These are phyloP conservation scores for Tipula vernalis DNA, from an alignment of 2,888 invertebrate species.

Conservation along the genomic window DNA sequence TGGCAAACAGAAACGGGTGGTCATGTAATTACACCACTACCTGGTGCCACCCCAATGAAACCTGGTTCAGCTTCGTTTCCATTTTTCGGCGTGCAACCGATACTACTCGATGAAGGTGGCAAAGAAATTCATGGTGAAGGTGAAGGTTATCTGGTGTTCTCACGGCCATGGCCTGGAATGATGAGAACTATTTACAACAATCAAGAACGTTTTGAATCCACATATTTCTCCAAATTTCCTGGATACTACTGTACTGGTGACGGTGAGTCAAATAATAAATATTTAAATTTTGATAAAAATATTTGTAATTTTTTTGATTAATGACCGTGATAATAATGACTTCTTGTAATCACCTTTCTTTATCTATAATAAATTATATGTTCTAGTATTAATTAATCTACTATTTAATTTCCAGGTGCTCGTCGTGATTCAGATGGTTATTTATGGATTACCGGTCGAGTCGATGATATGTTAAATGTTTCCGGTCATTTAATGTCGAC, in stretches of 20 bases:
- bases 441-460: constrained; percentile 91
- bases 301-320: background rate
- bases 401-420: constrained; percentile 51
- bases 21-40: constrained; percentile 89
- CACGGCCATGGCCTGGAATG: constrained; percentile 95
- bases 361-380: background rate
- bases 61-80: constrained; percentile 96
- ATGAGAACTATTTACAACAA: constrained; percentile 90
- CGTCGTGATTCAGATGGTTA: constrained; percentile 87
- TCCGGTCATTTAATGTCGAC: constrained; percentile 97
- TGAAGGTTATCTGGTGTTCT: constrained; percentile 90
- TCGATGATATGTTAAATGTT: constrained; percentile 98
- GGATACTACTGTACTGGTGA: constrained; percentile 98
- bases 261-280: constrained; percentile 44
- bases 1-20: constrained; percentile 99
- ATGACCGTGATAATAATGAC: background rate
- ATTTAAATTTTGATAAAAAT: background rate
- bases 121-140: constrained; percentile 73
- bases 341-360: background rate
- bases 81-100: constrained; percentile 92
- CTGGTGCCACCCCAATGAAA: constrained; percentile 93
- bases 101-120: constrained; percentile 77
- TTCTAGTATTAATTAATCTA: background rate
- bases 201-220: constrained; percentile 78
- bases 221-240: constrained; percentile 91